Evolutionary conservation across 2,888 invertebrate genomes (phyloP), one percentile per base, ranked within the genome.

Genomic region (Tethea ocularis): DNA sequence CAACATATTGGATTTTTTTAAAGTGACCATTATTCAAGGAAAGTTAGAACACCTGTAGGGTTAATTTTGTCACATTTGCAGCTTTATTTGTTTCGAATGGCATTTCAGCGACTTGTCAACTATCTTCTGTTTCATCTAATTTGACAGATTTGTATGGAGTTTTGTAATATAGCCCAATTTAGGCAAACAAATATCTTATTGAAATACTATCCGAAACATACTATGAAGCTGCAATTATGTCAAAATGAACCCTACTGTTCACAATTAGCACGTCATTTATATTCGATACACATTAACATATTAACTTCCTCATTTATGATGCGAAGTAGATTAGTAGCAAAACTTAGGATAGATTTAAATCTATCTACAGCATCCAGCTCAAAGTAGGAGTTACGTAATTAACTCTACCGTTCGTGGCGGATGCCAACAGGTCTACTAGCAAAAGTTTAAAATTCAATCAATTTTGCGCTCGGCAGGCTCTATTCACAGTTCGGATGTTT

Each of bases 401-500:
- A 69, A 74, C 64, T 61, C 66, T 56, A 62, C 63, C 71, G 73
- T 74, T 72, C 61, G 64, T 62, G 64, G 62, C 46, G 46, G 46
- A 51, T 66, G 61, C 62, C 64, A 66, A 66, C 68, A 70, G 66
- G 68, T 61, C 61, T 57, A 63, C 65, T 66, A 53, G 73, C 63
- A 63, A 74, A 84, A 85, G 81, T 85, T 84, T 83, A 81, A 82
- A 84, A 85, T 84, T 84, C 80, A 84, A 86, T 86, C 83, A 85
- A 86, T 86, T 86, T 83, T 71, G 72, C 75, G 80, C 77, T 78
- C 72, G 68, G 67, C 71, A 66, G 76, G 69, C 68, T 64, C 73
- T 68, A 75, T 76, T 78, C 72, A 74, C 72, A 67, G 78, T 72
- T 68, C 60, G 65, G 62, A 56, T 67, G 70, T 79, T 79, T 81